A percentile compares a stretch with the other conserved stretches of the same genome.
phyloP scores from a whole-genome alignment of 2,888 invertebrate genomes.

The Mylabris sibirica region DNA sequence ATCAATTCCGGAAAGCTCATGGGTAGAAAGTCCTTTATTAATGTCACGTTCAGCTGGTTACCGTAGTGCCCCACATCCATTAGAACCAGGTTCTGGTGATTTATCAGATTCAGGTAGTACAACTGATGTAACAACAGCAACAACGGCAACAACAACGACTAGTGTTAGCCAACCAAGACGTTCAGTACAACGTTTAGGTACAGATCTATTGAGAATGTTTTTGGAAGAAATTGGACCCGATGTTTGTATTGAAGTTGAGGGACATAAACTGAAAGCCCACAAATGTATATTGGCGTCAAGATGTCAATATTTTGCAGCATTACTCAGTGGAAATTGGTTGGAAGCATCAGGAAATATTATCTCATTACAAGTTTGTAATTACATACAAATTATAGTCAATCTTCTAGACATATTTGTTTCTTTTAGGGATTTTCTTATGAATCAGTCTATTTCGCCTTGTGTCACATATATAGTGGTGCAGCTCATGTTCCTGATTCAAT shows the following conservation, averaged over 20 bases:
- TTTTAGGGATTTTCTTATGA: slow-evolving; percentile 77
- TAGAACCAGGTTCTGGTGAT: slow-evolving; percentile 55
- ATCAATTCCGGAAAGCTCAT: slow-evolving; percentile 74
- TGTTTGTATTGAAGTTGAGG: slow-evolving; percentile 84
- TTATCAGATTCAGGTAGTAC: slow-evolving; percentile 48
- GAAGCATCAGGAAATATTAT: slow-evolving; percentile 83
- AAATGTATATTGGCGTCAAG: slow-evolving; percentile 91
- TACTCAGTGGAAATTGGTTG: slow-evolving; percentile 86
- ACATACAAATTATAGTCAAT: background rate
- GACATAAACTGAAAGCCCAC: slow-evolving; percentile 84
- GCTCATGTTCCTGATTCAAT: slow-evolving; percentile 87
- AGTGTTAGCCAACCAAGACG: slow-evolving; percentile 63
- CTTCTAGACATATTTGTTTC: background rate
- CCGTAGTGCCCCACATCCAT: slow-evolving; percentile 56
- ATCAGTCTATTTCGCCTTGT: slow-evolving; percentile 88
- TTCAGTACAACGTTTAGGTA: slow-evolving; percentile 69
- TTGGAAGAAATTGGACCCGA: slow-evolving; percentile 90
- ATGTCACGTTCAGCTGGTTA: slow-evolving; percentile 71
- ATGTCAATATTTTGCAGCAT: slow-evolving; percentile 92
- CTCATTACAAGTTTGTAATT: slow-evolving; percentile 76
- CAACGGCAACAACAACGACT: slow-evolving; percentile 44
- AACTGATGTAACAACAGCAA: slow-evolving; percentile 52
- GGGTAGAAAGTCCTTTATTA: slow-evolving; percentile 69
- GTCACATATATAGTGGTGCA: slow-evolving; percentile 94
- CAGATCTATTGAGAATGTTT: slow-evolving; percentile 90